Evolutionary conservation across 2,888 invertebrate species (phyloP).

Genomic region (Nephrotoma flavescens): DNA sequence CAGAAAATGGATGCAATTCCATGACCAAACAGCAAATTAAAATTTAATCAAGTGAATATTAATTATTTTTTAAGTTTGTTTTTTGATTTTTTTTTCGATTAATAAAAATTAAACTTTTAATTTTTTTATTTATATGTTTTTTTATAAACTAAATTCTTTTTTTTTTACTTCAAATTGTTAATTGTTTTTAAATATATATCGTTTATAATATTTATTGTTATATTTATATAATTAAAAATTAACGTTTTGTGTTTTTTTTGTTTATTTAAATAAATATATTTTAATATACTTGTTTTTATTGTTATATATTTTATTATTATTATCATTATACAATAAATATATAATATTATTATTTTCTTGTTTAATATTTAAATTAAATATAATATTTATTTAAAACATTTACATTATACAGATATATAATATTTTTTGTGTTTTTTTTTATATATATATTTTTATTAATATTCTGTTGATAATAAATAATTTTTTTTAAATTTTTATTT

Average conservation of each 20-base stretch:
- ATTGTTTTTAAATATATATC: neutral
- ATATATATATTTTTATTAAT: neutral
- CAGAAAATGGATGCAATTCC: no score
- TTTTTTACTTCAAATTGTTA: neutral
- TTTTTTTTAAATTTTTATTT: neutral
- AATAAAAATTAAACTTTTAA: neutral
- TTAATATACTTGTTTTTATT: neutral
- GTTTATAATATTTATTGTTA: neutral
- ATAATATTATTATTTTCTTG: neutral
- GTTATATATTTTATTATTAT: neutral
- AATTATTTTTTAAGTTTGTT: neutral
- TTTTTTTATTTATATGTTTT: neutral
- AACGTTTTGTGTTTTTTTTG: neutral
- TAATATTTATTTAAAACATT: neutral
- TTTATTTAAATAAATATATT: neutral
- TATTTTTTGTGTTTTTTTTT: neutral
- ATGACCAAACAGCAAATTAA: no score
- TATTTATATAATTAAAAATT: neutral
- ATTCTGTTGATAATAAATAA: neutral
- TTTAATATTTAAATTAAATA: neutral
- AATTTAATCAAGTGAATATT: no score
- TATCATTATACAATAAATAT: neutral
- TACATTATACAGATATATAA: neutral
- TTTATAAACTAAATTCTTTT: neutral
- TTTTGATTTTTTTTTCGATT: neutral